Conservation (phyloP, 2,888 invertebrate genomes). For the Panopea generosa region DNA sequence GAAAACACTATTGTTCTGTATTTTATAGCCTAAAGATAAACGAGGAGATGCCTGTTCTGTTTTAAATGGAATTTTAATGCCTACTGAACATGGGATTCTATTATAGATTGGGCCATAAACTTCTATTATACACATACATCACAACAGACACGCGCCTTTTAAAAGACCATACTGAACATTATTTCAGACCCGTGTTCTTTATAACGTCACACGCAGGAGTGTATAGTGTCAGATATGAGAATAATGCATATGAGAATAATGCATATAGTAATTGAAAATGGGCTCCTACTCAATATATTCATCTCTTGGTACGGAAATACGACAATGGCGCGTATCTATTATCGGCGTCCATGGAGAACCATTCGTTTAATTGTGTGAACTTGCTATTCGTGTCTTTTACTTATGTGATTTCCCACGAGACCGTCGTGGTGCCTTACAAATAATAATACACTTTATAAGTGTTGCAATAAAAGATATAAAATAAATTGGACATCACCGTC, state of each 20-base stretch:
- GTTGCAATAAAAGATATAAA: too few species aligned
- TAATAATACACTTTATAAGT: too few species aligned
- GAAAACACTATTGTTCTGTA: not conserved
- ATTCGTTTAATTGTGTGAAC: slow-evolving; percentile 30
- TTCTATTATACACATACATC: not conserved
- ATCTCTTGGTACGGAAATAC: too few species aligned
- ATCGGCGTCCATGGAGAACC: not conserved
- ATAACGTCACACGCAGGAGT: too few species aligned
- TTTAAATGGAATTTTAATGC: not conserved
- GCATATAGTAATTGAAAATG: too few species aligned
- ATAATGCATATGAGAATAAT: too few species aligned
- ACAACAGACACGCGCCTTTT: too few species aligned
- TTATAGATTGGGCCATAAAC: not conserved
- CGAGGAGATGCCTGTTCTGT: not conserved
- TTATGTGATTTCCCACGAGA: slow-evolving; percentile 51
- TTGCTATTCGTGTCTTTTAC: slow-evolving; percentile 48
- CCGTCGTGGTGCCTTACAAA: not conserved
- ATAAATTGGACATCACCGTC: too few species aligned
- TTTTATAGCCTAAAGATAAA: slow-evolving; percentile 4
- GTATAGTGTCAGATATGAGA: too few species aligned
- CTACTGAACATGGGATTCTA: not conserved
- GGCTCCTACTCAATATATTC: too few species aligned
- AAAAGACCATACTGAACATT: too few species aligned
- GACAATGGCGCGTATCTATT: slow-evolving; percentile 13
- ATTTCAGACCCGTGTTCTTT: too few species aligned